Percentiles rank a stretch among this genome's conserved stretches.
These are phyloP conservation scores for Stenodera caucasica DNA, from an alignment of 2,888 invertebrate species.

Conservation along the genomic window DNA sequence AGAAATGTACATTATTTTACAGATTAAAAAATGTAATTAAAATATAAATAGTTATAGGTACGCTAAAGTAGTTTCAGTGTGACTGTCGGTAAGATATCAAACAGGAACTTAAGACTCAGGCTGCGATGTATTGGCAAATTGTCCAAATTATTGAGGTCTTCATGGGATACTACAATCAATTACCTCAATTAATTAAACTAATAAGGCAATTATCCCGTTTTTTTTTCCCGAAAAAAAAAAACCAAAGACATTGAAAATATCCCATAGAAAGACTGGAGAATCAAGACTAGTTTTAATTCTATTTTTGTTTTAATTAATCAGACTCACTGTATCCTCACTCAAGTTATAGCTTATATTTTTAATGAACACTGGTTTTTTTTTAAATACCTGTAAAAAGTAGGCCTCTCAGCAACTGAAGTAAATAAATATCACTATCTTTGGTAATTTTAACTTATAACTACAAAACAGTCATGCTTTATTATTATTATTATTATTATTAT, in stretches of 20 bases:
- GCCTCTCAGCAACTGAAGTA: slow-evolving; percentile 26
- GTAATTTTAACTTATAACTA: slow-evolving; percentile 50
- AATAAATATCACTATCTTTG: slow-evolving; percentile 51
- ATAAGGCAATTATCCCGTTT: slow-evolving; percentile 44
- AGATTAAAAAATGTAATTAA: slow-evolving; percentile 56
- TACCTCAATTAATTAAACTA: slow-evolving; percentile 36
- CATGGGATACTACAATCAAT: slow-evolving; percentile 35
- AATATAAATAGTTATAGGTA: slow-evolving; percentile 55
- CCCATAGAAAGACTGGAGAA: slow-evolving; percentile 37
- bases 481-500: neutral
- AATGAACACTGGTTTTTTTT: slow-evolving; percentile 42
- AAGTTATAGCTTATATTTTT: slow-evolving; percentile 34
- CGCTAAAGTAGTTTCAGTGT: slow-evolving; percentile 44
- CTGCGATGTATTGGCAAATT: slow-evolving; percentile 43
- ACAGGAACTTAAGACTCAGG: slow-evolving; percentile 52
- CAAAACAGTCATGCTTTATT: slow-evolving; percentile 37
- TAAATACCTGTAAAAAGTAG: slow-evolving; percentile 12
- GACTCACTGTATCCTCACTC: slow-evolving; percentile 33
- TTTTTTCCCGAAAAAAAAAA: slow-evolving; percentile 33
- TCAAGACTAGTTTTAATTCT: slow-evolving; percentile 37
- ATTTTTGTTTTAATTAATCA: slow-evolving; percentile 17
- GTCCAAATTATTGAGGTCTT: slow-evolving; percentile 34
- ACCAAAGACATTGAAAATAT: slow-evolving; percentile 38
- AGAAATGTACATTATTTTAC: slow-evolving; percentile 56
- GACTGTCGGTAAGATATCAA: slow-evolving; percentile 39